These are phyloP conservation scores for Macroramphosus scolopax DNA, from an alignment of 2,797 vertebrate genomes.

Conservation along the genomic window DNA sequence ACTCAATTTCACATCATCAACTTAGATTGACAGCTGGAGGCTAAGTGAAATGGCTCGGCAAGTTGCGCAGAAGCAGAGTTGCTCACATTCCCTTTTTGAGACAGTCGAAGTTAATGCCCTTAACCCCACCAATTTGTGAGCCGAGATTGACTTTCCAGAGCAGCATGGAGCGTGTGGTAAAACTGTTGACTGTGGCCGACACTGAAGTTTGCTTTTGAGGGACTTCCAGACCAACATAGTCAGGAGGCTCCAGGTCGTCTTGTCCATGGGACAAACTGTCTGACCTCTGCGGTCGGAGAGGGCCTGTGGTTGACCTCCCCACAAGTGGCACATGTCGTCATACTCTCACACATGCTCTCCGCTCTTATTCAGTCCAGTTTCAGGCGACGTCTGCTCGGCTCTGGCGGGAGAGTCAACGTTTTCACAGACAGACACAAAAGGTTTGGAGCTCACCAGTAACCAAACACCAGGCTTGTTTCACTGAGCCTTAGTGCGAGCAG, in stretches of 20 bases:
- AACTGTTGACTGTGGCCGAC: slow-evolving; percentile 60
- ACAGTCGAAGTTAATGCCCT: slow-evolving; percentile 53
- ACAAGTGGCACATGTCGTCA: slow-evolving; percentile 5
- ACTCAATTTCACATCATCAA: slow-evolving; percentile 25
- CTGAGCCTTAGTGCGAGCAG: no score
- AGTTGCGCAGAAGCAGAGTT: slow-evolving; percentile 27
- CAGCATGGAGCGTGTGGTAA: slow-evolving; percentile 46
- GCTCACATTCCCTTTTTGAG: slow-evolving; percentile 18
- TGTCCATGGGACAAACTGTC: slow-evolving; percentile 39
- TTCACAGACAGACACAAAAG: slow-evolving; percentile 39
- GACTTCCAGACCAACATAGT: slow-evolving; percentile 55
- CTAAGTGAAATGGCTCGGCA: slow-evolving; percentile 26
- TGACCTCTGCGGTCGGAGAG: slow-evolving; percentile 40
- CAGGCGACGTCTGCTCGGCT: neutral
- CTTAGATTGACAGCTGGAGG: slow-evolving; percentile 21
- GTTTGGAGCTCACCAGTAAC: slow-evolving; percentile 38
- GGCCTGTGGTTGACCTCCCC: slow-evolving; percentile 38
- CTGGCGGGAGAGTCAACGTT: slow-evolving; percentile 41
- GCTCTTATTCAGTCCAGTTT: neutral
- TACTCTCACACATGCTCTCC: neutral
- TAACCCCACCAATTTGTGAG: slow-evolving; percentile 60
- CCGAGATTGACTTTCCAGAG: slow-evolving; percentile 65
- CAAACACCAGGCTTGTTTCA: slow-evolving; percentile 25
- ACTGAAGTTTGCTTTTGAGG: slow-evolving; percentile 54
- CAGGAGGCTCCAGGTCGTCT: slow-evolving; percentile 54